A percentile compares a stretch with the other conserved stretches of the same genome.
These are phyloP conservation scores for Acyrthosiphon pisum DNA, from an alignment of 1,140 invertebrate genomes.

Conservation along the genomic window DNA sequence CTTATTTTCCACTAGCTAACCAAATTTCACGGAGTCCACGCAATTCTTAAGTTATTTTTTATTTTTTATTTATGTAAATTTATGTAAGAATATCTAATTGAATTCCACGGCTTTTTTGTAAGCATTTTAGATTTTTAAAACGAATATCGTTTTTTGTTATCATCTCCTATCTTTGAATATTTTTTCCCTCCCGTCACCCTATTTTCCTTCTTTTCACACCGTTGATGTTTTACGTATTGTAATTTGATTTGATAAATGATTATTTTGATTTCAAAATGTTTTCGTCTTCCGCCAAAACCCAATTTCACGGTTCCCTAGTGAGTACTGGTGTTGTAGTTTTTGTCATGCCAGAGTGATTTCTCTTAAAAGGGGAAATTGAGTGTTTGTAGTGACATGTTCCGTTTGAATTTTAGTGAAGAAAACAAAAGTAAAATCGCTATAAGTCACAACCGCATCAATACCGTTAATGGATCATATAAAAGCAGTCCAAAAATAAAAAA, in stretches of 20 bases:
- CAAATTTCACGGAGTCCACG: not conserved
- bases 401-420: not conserved
- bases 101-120: not conserved
- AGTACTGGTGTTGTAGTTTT: slow-evolving; percentile 3
- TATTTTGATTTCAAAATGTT: slow-evolving; percentile 28
- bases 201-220: not conserved
- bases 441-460: not conserved
- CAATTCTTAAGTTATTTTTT: not conserved
- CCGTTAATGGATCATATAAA: not conserved
- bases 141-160: not conserved
- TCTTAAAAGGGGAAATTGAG: not conserved
- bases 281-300: not conserved
- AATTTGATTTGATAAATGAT: slow-evolving; percentile 26
- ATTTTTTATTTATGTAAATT: slow-evolving; percentile 9
- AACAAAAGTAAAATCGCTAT: not conserved
- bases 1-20: not conserved
- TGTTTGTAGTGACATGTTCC: not conserved
- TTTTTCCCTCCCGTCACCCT: not conserved
- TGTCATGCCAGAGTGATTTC: not conserved
- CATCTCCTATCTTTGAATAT: not conserved
- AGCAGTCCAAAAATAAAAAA: not conserved
- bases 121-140: not conserved
- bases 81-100: not conserved
- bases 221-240: slow-evolving; percentile 8
- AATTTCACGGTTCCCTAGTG: slow-evolving; percentile 42